Evolutionary conservation across 2,113 vertebrate genomes (phyloP), one percentile per base, ranked within the genome.

Genomic region (Macquaria australasica): DNA sequence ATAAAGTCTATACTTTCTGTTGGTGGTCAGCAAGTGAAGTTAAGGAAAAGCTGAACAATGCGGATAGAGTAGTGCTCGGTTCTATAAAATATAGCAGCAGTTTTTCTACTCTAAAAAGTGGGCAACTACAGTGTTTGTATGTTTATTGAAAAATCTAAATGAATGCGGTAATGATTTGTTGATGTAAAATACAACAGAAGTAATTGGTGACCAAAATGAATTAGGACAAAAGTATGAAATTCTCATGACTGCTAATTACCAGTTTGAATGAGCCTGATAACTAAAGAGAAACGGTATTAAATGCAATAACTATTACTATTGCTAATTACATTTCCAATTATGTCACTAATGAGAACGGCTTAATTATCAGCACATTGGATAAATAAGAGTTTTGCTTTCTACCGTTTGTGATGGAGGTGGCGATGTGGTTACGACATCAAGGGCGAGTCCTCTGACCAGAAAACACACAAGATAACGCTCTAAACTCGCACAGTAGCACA

Each of bases 291-390:
- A 95, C 90, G 72, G 91, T 95, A 93, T 95, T 95, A 94, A 95
- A 94, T 93, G 90, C 87, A 92, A 91, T 94, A 95, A 96, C 93
- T 95, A 96, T 96, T 95, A 94, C 92, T 89, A 91, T 92, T 92
- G 93, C 94, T 96, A 96, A 96, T 96, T 96, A 96, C 92, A 94
- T 93, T 96, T 94, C 92, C 93, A 95, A 95, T 95, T 96, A 96
- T 95, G 94, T 94, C 92, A 93, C 94, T 95, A 96, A 96, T 96
- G 94, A 95, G 91, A 93, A 87, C 68, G 90, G 88, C 92, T 93
- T 96, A 92, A 95, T 95, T 92, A 94, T 92, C 85, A 90, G 88
- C 85, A 90, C 93, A 94, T 84, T 90, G 83, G 85, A 93, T 93
- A 93, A 93, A 96, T 94, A 93, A 87, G 77, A 91, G 84, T 87